These are phyloP conservation scores for Microtus ochrogaster DNA, from an alignment of 2,113 vertebrate genomes.

Conservation along the genomic window DNA sequence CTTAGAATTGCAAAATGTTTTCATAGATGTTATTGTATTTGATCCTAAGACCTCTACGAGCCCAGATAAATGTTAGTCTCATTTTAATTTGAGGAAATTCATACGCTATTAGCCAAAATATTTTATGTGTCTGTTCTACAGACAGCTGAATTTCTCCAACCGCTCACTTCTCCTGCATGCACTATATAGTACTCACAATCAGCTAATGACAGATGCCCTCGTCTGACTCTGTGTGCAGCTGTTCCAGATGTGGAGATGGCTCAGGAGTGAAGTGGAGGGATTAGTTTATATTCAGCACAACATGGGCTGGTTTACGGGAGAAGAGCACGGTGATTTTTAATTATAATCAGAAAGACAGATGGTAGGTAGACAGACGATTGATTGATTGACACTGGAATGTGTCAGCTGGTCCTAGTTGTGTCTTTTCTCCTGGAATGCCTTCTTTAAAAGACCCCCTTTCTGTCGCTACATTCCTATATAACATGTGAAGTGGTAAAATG, in stretches of 20 bases:
- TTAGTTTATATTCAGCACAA: not conserved
- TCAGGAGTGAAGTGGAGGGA: constrained; percentile 17
- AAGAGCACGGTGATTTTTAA: not conserved
- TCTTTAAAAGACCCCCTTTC: constrained; percentile 9
- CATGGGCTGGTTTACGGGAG: not conserved
- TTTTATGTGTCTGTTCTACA: constrained; percentile 28
- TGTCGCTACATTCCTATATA: not conserved
- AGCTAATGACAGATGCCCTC: not conserved
- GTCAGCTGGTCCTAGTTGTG: not conserved
- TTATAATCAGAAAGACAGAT: not conserved
- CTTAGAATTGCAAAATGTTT: constrained; percentile 36
- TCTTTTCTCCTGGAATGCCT: not conserved
- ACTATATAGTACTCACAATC: not conserved
- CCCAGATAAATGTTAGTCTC: constrained; percentile 41
- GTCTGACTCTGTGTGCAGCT: not conserved
- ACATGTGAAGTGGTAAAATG: not conserved
- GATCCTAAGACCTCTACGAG: not conserved
- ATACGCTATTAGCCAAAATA: not conserved
- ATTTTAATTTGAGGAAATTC: constrained; percentile 56
- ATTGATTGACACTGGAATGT: not conserved
- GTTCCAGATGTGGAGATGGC: not conserved
- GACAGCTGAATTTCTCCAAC: not conserved
- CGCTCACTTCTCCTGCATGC: constrained; percentile 7
- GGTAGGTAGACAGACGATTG: not conserved
- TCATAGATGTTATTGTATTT: not conserved